Conservation (phyloP, 2,113 vertebrate genomes). For the Myrmophylax atrothorax region DNA sequence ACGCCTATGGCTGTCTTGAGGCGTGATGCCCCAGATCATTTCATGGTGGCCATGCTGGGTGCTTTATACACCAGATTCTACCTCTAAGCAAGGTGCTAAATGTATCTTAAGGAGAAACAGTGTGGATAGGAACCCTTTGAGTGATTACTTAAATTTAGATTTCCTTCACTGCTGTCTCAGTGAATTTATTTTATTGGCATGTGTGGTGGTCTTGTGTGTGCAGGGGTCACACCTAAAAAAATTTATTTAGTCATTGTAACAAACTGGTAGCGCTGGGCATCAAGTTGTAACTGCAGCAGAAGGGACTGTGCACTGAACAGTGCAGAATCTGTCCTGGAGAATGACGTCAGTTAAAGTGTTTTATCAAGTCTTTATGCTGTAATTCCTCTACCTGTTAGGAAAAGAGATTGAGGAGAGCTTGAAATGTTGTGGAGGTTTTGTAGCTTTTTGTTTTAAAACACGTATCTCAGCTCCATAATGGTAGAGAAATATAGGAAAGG, state of each 20-base stretch:
- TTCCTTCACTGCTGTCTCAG: background rate
- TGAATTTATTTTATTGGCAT: background rate
- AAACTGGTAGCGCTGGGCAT: background rate
- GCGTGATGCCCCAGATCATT: background rate
- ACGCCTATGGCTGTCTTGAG: background rate
- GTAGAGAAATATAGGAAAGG: background rate
- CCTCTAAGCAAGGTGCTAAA: background rate
- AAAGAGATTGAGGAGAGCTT: background rate
- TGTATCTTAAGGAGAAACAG: background rate
- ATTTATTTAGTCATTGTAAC: background rate
- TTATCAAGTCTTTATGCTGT: background rate
- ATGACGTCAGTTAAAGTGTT: background rate
- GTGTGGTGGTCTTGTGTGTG: background rate
- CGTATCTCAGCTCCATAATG: background rate
- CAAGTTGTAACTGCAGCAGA: background rate
- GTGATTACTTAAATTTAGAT: background rate
- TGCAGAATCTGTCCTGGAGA: background rate
- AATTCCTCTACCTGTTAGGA: background rate
- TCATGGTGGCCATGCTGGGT: accelerated
- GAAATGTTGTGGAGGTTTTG: background rate
- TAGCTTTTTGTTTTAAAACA: background rate
- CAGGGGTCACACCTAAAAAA: background rate
- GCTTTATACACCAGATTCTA: background rate
- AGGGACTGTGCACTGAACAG: background rate
- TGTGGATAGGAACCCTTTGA: background rate